Evolutionary conservation across 2,888 invertebrate species (phyloP), one percentile per base, ranked within the genome.

Genomic region (Sipha maydis): DNA sequence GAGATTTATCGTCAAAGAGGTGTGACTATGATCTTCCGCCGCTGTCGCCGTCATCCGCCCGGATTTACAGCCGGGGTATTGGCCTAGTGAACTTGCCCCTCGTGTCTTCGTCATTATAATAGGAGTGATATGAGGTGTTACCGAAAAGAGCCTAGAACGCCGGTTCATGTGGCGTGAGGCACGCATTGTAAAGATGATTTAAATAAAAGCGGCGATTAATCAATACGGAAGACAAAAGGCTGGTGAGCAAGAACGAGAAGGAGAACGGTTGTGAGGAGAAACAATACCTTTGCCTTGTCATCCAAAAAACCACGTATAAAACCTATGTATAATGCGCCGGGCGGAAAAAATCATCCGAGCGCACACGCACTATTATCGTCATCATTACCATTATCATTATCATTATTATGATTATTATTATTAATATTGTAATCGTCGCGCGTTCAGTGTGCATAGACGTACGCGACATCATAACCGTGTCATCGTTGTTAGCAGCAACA

Each of bases 231-330:
- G 73, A 86, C 84, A 85, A 85, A 77, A 77, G 76, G 25, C 38
- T 67, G 11, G 14, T 14, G 48, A 3, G 61, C 0, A 71, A 11
- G 7, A 7, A 1, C 31, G 61, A 14, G 17, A 41, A 11, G 11
- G 41, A 3, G 41, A 41, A 8, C 3, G 61, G 4, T 4, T 1
- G 41, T 5, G 25, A 48, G 48, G 71, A 77, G 19, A 73, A 75
- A 86, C 80, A 86, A 86, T 80, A 38, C 56, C 73, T 11, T 38
- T 61, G 86, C 86, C 73, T 80, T 31, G 86, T 86, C 86, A 86
- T 73, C 41, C 31, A 41, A 61, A 61, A 21, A 61, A 25, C 25
- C 31, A 54, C 48, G 31, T 31, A 17, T 8, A 3, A 21, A 34
- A 17, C 14, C n/a, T 31, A 19, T 17, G 11, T 14, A 41, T 48